Evolutionary conservation across 2,888 invertebrate genomes (phyloP).

Genomic region (Thysanoteuthis rhombus): DNA sequence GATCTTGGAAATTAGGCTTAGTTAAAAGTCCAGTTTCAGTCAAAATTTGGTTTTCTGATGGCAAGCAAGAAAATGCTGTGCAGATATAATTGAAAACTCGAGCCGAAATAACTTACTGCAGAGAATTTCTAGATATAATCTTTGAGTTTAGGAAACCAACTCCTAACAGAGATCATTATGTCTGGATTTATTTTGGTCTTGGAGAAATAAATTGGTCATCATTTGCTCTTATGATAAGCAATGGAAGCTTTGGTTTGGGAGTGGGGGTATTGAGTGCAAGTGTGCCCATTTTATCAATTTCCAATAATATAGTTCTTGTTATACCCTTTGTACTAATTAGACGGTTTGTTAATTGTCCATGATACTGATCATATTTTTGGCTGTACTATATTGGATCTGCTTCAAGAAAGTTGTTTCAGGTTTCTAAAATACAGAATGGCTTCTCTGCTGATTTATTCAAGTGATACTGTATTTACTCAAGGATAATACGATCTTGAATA

Average conservation of each 20-base stretch:
- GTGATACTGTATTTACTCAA: too few relatives aligned
- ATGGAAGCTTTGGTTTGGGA: neutral
- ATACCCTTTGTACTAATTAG: too few relatives aligned
- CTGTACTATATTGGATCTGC: neutral
- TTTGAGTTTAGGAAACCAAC: neutral
- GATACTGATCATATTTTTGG: neutral
- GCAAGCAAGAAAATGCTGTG: too few relatives aligned
- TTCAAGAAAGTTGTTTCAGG: neutral
- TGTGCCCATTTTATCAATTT: neutral
- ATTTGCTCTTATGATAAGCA: neutral
- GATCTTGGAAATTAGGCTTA: neutral
- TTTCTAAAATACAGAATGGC: neutral
- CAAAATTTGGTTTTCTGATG: neutral
- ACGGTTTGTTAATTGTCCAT: neutral
- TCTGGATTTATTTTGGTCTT: neutral
- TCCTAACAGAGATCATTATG: neutral
- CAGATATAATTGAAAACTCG: too few relatives aligned
- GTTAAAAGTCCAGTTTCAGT: neutral
- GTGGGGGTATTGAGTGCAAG: too few relatives aligned
- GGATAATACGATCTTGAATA: too few relatives aligned
- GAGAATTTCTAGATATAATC: neutral
- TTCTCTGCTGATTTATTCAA: too few relatives aligned
- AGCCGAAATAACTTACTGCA: too few relatives aligned
- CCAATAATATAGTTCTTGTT: neutral
- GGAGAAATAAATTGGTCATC: neutral